Conservation (phyloP, 2,113 vertebrate genomes). For the Saiga tatarica region DNA sequence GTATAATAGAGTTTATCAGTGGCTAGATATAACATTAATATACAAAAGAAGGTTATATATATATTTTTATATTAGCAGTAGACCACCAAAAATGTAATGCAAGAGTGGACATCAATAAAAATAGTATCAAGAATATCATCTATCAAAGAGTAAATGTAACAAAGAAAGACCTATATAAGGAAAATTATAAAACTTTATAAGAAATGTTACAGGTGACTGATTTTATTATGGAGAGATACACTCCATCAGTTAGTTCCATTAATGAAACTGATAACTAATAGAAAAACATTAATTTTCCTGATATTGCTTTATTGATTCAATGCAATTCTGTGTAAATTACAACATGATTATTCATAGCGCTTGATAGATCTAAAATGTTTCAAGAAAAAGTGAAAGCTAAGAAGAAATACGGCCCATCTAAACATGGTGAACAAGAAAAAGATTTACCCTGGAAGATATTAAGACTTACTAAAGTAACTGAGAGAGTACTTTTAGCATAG, state of each 20-base stretch:
- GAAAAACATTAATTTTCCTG: not conserved
- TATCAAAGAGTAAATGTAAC: not conserved
- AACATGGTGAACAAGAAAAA: not conserved
- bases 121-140: not conserved
- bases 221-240: constrained; percentile 36
- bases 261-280: not conserved
- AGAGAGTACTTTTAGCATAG: not conserved
- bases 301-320: not conserved
- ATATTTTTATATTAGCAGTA: not conserved
- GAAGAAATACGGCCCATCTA: not conserved
- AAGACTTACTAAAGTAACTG: not conserved
- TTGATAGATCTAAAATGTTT: not conserved
- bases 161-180: not conserved
- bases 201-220: not conserved
- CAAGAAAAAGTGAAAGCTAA: not conserved
- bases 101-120: not conserved
- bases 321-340: not conserved
- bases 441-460: not conserved
- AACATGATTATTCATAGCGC: not conserved
- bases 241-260: not conserved
- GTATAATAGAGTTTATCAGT: not conserved
- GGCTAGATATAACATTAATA: not conserved
- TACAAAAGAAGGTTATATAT: not conserved
- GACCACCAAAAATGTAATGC: not conserved
- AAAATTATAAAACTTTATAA: not conserved